These are phyloP conservation scores for Noctua fimbriata DNA, from an alignment of 2,888 invertebrate genomes.

Conservation along the genomic window DNA sequence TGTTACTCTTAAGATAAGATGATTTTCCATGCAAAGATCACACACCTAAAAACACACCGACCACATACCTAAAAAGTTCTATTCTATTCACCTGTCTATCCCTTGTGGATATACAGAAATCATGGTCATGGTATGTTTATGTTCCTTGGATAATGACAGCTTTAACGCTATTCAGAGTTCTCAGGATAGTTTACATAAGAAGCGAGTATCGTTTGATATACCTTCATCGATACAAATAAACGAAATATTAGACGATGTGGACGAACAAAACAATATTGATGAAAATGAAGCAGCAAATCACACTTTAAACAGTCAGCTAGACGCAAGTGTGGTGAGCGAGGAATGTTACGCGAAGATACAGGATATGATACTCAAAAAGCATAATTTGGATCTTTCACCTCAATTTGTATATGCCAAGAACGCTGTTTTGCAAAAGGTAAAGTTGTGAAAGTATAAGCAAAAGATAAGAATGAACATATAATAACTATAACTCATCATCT, in stretches of 20 bases:
- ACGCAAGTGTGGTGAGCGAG: conserved; percentile 72
- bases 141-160: conserved; percentile 15
- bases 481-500: not conserved
- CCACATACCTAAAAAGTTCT: not conserved
- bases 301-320: conserved; percentile 70
- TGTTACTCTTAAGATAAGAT: not conserved
- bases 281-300: conserved; percentile 66
- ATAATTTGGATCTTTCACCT: conserved; percentile 83
- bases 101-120: not conserved
- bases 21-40: not conserved
- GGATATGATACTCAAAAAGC: conserved; percentile 81
- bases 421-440: conserved; percentile 70
- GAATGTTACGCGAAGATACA: conserved; percentile 78
- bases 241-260: conserved; percentile 58
- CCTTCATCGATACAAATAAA: conserved; percentile 69
- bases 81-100: not conserved
- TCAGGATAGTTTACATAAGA: conserved; percentile 72
- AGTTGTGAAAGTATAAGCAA: not conserved
- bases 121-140: not conserved
- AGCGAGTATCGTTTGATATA: conserved; percentile 77
- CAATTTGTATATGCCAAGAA: conserved; percentile 83
- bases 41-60: not conserved
- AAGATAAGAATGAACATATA: not conserved
- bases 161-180: conserved; percentile 56
- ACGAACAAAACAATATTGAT: conserved; percentile 42